Evolutionary conservation across 2,888 invertebrate genomes (phyloP), one percentile per base, ranked within the genome.

Genomic region (Maniola hyperantus): DNA sequence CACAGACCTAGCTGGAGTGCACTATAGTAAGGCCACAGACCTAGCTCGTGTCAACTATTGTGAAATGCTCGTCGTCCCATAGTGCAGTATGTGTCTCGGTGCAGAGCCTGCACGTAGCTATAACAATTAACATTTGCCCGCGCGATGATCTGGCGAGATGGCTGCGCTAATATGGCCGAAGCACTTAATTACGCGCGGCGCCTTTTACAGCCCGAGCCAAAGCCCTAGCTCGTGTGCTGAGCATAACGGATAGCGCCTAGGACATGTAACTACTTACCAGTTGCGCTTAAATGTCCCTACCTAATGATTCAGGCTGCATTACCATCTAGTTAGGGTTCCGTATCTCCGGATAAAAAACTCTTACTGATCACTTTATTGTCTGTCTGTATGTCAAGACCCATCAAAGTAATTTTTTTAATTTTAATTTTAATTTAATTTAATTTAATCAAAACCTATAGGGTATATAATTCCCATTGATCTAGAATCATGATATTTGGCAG

Each of bases 51-150:
- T 68, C 71, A 72, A 54, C 60, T 6, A 48, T 7, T 18, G 48
- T 20, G 10, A 48, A 18, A 0, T 5, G 57, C 18, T 57, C 34
- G 39, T 18, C 11, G 39, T 36, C 1, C 10, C 6, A 5, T 5
- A 39, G 13, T 0, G 18, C 60, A 18, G 63, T 71, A 20, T 66
- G 66, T 71, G 33, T 6, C 11, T 1, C 2, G 26, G 10, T 50
- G 5, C 46, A 13, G 42, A 15, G 59, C 59, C 34, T 15, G 65
- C 72, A 70, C 68, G 72, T 70, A 72, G 60, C 60, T 70, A 68
- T 65, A 72, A 73, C 70, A 73, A 74, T 74, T 72, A 74, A 72
- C 71, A 66, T 73, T 73, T 73, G 64, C 66, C 44, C 66, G 50
- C 20, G 67, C 48, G 71, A 70, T 71, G 71, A 72, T 72, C 72